phyloP scores from a whole-genome alignment of 2,888 invertebrate genomes.

The Stegophylla sp. region DNA sequence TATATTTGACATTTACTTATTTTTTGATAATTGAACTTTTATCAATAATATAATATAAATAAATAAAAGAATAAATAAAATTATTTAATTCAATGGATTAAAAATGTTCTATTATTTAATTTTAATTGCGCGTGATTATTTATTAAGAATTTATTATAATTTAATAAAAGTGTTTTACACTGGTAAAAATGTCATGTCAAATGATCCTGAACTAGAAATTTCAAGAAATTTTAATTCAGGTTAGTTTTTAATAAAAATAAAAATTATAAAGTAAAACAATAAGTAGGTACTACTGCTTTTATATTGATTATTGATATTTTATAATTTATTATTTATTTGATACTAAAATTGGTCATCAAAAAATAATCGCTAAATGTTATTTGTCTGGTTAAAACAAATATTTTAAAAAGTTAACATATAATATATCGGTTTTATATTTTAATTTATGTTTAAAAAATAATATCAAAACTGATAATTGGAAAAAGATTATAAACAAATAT shows the following conservation, averaged over 20 bases:
- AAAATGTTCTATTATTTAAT: slow-evolving; percentile 44
- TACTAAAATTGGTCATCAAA: background rate
- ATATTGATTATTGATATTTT: too few relatives aligned
- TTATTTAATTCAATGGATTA: slow-evolving; percentile 9
- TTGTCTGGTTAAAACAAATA: background rate
- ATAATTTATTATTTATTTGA: too few relatives aligned
- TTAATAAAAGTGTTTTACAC: slow-evolving; percentile 34
- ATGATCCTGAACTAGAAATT: slow-evolving; percentile 26
- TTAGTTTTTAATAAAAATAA: slow-evolving; percentile 20
- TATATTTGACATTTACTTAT: slow-evolving; percentile 36
- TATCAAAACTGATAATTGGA: too few relatives aligned
- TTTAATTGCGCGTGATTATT: slow-evolving; percentile 14
- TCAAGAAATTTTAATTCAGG: slow-evolving; percentile 23
- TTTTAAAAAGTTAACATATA: too few relatives aligned
- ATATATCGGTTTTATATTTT: too few relatives aligned
- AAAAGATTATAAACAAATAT: too few relatives aligned
- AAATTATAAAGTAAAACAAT: background rate
- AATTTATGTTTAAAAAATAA: too few relatives aligned
- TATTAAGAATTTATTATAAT: slow-evolving; percentile 22
- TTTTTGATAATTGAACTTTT: background rate
- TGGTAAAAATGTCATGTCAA: slow-evolving; percentile 12
- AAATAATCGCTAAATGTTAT: background rate
- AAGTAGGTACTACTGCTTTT: too few relatives aligned
- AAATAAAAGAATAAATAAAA: background rate
- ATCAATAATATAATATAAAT: background rate